A percentile compares a stretch with the other conserved stretches of the same genome.
Conservation (phyloP, 2,888 invertebrate species). For the Heliothis peltigera region DNA sequence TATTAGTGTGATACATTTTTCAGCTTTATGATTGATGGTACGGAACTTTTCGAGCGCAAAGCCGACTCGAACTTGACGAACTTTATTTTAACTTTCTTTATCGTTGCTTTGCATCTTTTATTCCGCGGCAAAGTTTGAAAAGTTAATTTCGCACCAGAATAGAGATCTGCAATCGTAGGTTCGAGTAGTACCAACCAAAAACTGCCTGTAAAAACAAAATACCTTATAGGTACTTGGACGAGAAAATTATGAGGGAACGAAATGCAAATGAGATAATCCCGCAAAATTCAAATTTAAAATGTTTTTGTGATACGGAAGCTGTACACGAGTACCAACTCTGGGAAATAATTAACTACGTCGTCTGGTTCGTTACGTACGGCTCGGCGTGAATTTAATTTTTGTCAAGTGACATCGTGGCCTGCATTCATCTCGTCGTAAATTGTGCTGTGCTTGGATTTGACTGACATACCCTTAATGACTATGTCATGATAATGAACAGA, state of each 20-base stretch:
- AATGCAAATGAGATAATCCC: not conserved
- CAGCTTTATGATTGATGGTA: too few relatives aligned
- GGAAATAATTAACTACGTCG: slow-evolving; percentile 11
- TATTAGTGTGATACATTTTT: too few relatives aligned
- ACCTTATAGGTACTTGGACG: too few relatives aligned
- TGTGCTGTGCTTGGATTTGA: slow-evolving; percentile 2
- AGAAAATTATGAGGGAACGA: not conserved
- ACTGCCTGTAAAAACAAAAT: not conserved
- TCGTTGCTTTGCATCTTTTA: not conserved
- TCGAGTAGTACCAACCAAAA: too few relatives aligned
- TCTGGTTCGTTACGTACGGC: slow-evolving; percentile 21
- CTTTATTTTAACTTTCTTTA: not conserved
- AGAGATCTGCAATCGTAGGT: not conserved
- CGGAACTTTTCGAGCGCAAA: too few relatives aligned
- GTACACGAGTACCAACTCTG: not conserved
- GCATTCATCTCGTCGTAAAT: slow-evolving; percentile 8
- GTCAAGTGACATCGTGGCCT: slow-evolving; percentile 5
- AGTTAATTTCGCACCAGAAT: not conserved
- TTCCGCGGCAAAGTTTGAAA: slow-evolving; percentile 2
- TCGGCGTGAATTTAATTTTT: slow-evolving; percentile 9
- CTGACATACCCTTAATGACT: not conserved
- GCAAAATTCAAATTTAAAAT: slow-evolving; percentile 5
- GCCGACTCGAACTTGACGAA: too few relatives aligned
- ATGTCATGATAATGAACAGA: not conserved
- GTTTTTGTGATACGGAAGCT: slow-evolving; percentile 8